Base-by-base conservation (phyloP, 2,797 vertebrate genomes). In the Premnoplex brunnescens region DNA sequence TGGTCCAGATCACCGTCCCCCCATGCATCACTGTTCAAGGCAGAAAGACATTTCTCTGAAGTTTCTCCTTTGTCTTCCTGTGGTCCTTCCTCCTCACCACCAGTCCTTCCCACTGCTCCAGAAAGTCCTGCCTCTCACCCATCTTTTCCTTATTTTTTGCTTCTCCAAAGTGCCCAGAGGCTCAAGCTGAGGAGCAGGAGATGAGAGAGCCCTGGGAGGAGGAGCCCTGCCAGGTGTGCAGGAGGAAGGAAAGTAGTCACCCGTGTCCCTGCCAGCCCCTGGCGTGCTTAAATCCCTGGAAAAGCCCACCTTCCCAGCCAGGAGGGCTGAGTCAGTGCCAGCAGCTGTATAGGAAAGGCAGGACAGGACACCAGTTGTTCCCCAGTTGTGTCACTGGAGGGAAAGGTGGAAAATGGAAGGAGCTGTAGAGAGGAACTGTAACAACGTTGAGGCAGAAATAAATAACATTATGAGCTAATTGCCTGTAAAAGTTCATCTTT, bases 271-370 rank as follows among this genome's bases (percentile, higher is more conserved):
- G 41, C 10, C 55, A 28, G 4, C 22, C 63, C 15, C 11, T 23
- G 12, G 6, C 26, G 34, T 12, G 6, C 32, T 64, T 63, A 4
- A 8, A 22, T 13, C 13, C 10, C 39, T 73, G 32, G 52, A 55
- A 77, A 76, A 10, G 9, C 34, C 34, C 27, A 67, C 24, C 17
- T 71, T 62, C 13, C 39, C 32, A 5, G 18, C 48, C 17, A 4
- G 28, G 51, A 34, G 46, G 36, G 8, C 6, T 58, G 26, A n/a
- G 41, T n/a, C 9, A 22, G 59, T 60, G 71, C 44, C 68, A 67
- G 43, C 27, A 55, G 44, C 17, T 7, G 0, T 52, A 0, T 3
- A 11, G 27, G 20, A 32, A 12, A 21, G 34, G 6, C 11, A 37
- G 0, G 14, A 22, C 19, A n/a, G 21, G 26, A 32, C 14, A 5